These are phyloP conservation scores for Ornithoptera priamus DNA, from an alignment of 2,888 invertebrate species.

Conservation along the genomic window DNA sequence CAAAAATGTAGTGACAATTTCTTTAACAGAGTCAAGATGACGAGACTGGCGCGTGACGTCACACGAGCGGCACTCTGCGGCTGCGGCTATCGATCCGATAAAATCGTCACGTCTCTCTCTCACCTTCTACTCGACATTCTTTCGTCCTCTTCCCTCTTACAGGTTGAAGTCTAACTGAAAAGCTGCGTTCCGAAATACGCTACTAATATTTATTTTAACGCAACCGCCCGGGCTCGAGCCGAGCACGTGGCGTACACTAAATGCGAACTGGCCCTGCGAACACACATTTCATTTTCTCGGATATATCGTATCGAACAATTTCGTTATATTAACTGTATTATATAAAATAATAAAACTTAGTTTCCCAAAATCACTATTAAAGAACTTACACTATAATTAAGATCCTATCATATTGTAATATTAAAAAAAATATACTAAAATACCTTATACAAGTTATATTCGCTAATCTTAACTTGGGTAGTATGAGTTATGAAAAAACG, in stretches of 20 bases:
- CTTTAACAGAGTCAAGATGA: conserved; percentile 76
- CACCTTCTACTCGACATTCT: conserved; percentile 49
- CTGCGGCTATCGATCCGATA: conserved; percentile 79
- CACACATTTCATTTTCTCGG: conserved; percentile 20
- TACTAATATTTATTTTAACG: conserved; percentile 80
- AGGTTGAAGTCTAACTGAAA: conserved; percentile 58
- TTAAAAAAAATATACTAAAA: no score
- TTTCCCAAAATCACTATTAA: not conserved
- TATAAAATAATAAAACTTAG: not conserved
- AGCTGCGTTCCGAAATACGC: conserved; percentile 75
- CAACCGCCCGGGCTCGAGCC: conserved; percentile 57
- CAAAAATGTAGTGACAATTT: conserved; percentile 73
- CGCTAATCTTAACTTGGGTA: no score
- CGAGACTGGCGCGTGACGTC: conserved; percentile 77
- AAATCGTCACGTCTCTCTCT: conserved; percentile 64
- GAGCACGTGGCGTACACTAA: conserved; percentile 64
- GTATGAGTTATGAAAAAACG: no score
- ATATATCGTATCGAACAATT: not conserved
- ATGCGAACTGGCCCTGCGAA: conserved; percentile 35
- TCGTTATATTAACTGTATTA: not conserved
- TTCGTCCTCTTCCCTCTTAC: conserved; percentile 57
- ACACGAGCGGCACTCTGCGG: conserved; percentile 76
- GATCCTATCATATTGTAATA: no score
- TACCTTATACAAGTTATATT: no score
- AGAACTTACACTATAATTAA: not conserved